A percentile compares a stretch with the other conserved stretches of the same genome.
phyloP scores from a whole-genome alignment of 2,888 invertebrate species.

The Drosophila quinaria region DNA sequence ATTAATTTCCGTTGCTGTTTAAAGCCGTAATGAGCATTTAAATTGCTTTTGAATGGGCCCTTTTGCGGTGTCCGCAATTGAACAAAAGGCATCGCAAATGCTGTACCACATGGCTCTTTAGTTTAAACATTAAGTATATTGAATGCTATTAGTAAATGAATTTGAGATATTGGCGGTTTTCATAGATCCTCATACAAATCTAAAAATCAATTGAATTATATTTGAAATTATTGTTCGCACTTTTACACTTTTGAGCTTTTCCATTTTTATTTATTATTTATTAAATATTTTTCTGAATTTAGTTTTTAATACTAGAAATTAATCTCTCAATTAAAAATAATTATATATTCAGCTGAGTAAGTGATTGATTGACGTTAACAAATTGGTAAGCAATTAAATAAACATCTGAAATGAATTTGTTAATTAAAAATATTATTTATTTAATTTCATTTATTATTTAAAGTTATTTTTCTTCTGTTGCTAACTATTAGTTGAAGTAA shows the following conservation, averaged over 20 bases:
- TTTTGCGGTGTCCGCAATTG: slow-evolving; percentile 68
- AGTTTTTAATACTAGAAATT: neutral
- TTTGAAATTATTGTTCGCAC: slow-evolving; percentile 12
- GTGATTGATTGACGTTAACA: too few species aligned
- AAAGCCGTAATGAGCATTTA: slow-evolving; percentile 79
- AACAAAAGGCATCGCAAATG: slow-evolving; percentile 65
- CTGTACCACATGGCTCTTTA: slow-evolving; percentile 9
- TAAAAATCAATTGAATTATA: slow-evolving; percentile 20
- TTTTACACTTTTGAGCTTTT: neutral
- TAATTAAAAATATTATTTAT: neutral
- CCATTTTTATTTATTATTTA: neutral
- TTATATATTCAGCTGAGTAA: too few species aligned
- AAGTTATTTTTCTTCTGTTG: neutral
- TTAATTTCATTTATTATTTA: neutral
- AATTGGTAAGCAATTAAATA: too few species aligned
- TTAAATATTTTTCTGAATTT: neutral
- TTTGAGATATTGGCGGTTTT: slow-evolving; percentile 30
- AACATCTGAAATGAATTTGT: too few species aligned
- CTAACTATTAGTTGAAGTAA: neutral
- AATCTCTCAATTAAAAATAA: neutral
- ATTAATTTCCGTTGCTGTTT: slow-evolving; percentile 77
- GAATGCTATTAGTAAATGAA: slow-evolving; percentile 42
- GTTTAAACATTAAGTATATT: slow-evolving; percentile 48
- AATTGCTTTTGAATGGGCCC: slow-evolving; percentile 71
- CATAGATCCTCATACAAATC: slow-evolving; percentile 5